A percentile compares a stretch with the other conserved stretches of the same genome.
Evolutionary conservation across 2,113 vertebrate species (phyloP).

Genomic region (Potamarius usumacintae): DNA sequence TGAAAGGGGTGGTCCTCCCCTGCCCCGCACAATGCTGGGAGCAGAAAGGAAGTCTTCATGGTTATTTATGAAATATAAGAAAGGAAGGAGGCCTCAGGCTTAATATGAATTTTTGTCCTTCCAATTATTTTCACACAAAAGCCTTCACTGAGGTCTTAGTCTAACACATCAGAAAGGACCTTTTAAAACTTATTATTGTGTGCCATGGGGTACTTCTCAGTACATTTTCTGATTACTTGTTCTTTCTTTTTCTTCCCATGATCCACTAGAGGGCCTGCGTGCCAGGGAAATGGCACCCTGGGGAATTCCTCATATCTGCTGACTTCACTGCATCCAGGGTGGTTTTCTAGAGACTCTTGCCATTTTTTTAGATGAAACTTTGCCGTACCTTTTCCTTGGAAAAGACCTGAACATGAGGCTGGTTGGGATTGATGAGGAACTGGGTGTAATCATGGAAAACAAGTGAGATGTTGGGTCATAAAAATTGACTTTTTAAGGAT

Average conservation of each 20-base stretch:
- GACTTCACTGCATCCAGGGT: constrained; percentile 32
- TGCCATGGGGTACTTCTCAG: background rate
- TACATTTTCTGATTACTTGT: background rate
- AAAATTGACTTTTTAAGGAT: background rate
- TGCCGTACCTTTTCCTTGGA: constrained; percentile 7
- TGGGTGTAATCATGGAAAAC: constrained; percentile 9
- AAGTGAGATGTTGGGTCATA: background rate
- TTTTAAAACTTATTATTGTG: background rate
- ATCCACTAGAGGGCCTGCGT: constrained; percentile 44
- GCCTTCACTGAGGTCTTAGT: background rate
- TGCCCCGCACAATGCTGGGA: background rate
- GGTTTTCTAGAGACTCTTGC: constrained; percentile 26
- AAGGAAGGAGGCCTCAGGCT: background rate
- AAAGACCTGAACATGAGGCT: background rate
- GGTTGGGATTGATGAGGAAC: background rate
- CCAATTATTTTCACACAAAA: background rate
- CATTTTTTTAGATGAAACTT: constrained; percentile 2
- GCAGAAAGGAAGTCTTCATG: background rate
- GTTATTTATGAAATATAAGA: background rate
- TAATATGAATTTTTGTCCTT: background rate
- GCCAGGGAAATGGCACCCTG: constrained; percentile 24
- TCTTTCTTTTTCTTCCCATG: background rate
- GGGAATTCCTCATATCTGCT: constrained; percentile 34
- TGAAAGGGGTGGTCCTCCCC: background rate
- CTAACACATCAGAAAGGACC: background rate